These are phyloP conservation scores for Chrysodeixis includens DNA, from an alignment of 2,888 invertebrate species.

Conservation along the genomic window DNA sequence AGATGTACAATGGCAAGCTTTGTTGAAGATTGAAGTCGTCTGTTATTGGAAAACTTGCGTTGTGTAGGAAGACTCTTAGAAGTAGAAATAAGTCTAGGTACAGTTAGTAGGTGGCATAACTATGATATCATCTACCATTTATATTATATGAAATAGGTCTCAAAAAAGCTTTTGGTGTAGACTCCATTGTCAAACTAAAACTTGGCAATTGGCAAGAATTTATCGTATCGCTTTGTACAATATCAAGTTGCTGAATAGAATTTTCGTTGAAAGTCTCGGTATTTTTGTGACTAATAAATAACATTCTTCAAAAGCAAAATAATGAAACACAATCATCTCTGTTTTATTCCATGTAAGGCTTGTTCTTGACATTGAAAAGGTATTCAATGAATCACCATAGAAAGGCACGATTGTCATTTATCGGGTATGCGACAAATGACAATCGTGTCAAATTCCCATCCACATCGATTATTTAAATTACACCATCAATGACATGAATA, in stretches of 20 bases:
- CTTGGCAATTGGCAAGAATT: not conserved
- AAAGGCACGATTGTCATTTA: constrained; percentile 39
- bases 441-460: too few relatives aligned
- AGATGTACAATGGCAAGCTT: too few relatives aligned
- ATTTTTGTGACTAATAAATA: not conserved
- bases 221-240: not conserved
- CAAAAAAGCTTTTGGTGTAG: not conserved
- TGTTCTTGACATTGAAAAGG: constrained; percentile 34
- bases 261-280: not conserved
- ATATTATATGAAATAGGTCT: not conserved
- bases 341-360: not conserved
- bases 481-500: constrained; percentile 61
- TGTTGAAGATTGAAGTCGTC: too few relatives aligned
- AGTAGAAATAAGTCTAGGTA: not conserved
- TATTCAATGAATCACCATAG: constrained; percentile 26
- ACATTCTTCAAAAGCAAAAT: not conserved
- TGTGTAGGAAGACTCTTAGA: not conserved
- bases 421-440: constrained; percentile 56
- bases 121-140: not conserved
- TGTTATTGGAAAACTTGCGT: too few relatives aligned
- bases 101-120: not conserved
- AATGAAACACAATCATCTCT: not conserved
- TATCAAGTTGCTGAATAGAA: not conserved
- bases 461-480: constrained; percentile 68
- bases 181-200: not conserved